A percentile compares a stretch with the other conserved stretches of the same genome.
Conservation (phyloP, 1,140 invertebrate species). For the Plutomurus gul region DNA sequence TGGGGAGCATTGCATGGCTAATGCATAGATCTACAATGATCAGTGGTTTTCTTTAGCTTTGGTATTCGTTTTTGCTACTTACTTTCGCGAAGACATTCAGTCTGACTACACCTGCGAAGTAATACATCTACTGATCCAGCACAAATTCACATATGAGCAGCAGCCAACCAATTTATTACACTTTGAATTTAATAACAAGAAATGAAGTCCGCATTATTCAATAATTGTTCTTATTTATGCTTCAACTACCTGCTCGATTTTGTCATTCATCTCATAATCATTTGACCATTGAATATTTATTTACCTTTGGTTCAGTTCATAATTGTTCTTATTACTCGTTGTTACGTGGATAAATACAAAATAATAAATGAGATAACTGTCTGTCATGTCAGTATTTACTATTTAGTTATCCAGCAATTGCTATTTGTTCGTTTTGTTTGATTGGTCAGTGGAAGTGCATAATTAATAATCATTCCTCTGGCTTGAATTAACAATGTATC, state of each 20-base stretch:
- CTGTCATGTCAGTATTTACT: too few relatives aligned
- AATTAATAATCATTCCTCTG: not conserved
- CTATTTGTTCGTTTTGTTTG: not conserved
- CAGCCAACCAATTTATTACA: too few relatives aligned
- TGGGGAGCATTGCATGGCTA: not conserved
- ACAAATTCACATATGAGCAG: too few relatives aligned
- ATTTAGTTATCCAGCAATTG: conserved; percentile 18
- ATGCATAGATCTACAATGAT: conserved; percentile 7
- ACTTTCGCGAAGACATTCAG: not conserved
- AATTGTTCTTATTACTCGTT: too few relatives aligned
- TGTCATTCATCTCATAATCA: not conserved
- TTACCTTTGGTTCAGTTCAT: too few relatives aligned
- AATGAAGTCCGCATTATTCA: not conserved
- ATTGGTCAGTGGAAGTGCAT: not conserved
- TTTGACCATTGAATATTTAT: not conserved
- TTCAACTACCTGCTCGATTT: not conserved
- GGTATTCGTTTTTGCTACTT: conserved; percentile 23
- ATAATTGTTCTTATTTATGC: not conserved
- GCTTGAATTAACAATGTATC: conserved; percentile 6
- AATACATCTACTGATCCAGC: too few relatives aligned
- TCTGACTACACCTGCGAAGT: too few relatives aligned
- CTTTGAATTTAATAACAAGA: too few relatives aligned
- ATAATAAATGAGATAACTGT: conserved; percentile 23
- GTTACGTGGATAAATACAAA: not conserved
- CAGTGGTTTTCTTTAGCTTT: conserved; percentile 25